Evolutionary conservation across 1,140 invertebrate genomes (phyloP).

Genomic region (Lamellibrachia luymesi): DNA sequence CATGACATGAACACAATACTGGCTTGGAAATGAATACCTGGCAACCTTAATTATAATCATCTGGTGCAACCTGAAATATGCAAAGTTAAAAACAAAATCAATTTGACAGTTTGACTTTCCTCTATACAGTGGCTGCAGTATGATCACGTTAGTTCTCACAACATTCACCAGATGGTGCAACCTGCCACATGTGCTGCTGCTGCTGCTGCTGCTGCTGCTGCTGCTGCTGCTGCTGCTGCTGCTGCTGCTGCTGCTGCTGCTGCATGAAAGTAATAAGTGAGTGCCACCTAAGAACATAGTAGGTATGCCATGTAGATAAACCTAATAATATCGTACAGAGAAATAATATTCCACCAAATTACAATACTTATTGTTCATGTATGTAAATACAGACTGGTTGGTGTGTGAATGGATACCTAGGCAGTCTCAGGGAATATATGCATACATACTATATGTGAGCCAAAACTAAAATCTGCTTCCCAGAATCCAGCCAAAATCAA

Average conservation of each 20-base stretch:
- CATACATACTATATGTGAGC: background rate
- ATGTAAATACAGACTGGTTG: background rate
- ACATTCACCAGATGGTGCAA: background rate
- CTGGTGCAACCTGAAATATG: background rate
- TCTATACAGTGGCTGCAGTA: background rate
- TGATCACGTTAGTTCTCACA: constrained; percentile 1
- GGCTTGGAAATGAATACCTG: background rate
- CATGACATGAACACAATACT: background rate
- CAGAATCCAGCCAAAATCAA: background rate
- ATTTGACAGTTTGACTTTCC: background rate
- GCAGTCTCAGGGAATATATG: background rate
- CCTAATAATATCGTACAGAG: background rate
- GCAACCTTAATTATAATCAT: background rate
- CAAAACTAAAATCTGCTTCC: background rate
- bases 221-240: background rate
- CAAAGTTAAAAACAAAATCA: background rate
- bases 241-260: too few relatives aligned
- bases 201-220: background rate
- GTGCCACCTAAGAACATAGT: background rate
- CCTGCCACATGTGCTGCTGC: background rate
- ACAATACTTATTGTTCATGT: background rate
- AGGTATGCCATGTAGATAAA: background rate
- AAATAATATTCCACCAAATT: background rate
- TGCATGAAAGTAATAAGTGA: background rate
- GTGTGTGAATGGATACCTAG: background rate